phyloP scores from a whole-genome alignment of 2,888 invertebrate species.

The Pollenia angustigena region DNA sequence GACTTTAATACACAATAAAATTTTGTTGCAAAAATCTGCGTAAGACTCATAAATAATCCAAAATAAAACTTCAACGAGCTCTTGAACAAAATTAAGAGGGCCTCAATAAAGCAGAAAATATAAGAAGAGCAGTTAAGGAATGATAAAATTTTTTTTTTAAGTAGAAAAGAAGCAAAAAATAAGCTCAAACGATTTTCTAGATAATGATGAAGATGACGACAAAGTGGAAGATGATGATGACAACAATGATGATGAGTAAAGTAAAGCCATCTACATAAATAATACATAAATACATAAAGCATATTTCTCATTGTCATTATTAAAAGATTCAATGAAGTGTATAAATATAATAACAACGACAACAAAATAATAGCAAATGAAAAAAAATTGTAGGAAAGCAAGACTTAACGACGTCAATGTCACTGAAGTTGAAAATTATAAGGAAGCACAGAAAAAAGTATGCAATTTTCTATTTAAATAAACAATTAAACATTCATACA shows the following conservation, averaged over 20 bases:
- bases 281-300: conserved; percentile 44
- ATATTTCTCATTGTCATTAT: conserved; percentile 62
- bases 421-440: not conserved
- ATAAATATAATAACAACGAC: conserved; percentile 50
- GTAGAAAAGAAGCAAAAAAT: not conserved
- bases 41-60: conserved; percentile 22
- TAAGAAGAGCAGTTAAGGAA: conserved; percentile 40
- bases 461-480: conserved; percentile 62
- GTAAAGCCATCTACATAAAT: conserved; percentile 45
- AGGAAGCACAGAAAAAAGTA: conserved; percentile 35
- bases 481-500: not conserved
- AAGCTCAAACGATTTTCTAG: not conserved
- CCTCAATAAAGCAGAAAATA: not conserved
- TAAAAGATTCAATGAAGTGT: conserved; percentile 64
- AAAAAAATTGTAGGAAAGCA: not conserved
- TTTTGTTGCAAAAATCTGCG: conserved; percentile 5
- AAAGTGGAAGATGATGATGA: conserved; percentile 12
- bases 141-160: not conserved
- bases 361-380: conserved; percentile 7
- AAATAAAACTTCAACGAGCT: conserved; percentile 9
- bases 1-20: conserved; percentile 50
- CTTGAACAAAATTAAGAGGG: conserved; percentile 17
- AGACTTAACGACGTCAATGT: conserved; percentile 18
- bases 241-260: not conserved
- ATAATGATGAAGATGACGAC: not conserved